Base-by-base conservation (phyloP, 1,140 invertebrate species). In the Cryptotermes secundus region DNA sequence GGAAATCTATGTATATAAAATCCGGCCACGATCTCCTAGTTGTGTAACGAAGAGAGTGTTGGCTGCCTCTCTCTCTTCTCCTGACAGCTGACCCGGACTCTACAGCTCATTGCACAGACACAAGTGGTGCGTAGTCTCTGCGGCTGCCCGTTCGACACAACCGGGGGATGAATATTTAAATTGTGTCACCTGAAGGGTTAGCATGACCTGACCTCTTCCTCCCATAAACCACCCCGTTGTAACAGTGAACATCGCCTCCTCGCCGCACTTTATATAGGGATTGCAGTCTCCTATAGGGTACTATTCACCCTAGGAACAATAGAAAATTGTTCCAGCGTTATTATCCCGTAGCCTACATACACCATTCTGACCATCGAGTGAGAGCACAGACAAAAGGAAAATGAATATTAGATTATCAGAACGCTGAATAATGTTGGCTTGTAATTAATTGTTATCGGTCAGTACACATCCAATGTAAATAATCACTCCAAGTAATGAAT, bases 121-220 rank as follows among this genome's bases (percentile, higher is more conserved):
- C 59, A n/a, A 31, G 59, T 0, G 59, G n/a, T 72, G 31, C 26
- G 2, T 72, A 14, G 59, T n/a, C n/a, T 72, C n/a, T 72, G 59
- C 14, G 59, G 59, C n/a, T 72, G 26, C 9, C 26, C 31, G 26
- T 72, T 72, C 26, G 59, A 31, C n/a, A 72, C 59, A 72, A 26
- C 31, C 26, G n/a, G n/a, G 59, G n/a, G n/a, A 72, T 72, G 59
- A 72, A 72, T 72, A 72, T 72, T 72, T 72, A 72, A 72, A 72
- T 72, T 31, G 26, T 31, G 59, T 72, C 59, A 72, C 59, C 59
- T 72, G 59, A 14, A 72, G 59, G 59, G 59, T 16, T 72, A 14
- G 59, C 59, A 72, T 31, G 59, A 72, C 59, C 59, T 72, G 59
- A 72, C 59, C 59, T 72, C 59, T 72, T 12, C 26, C n/a, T 31